Conservation (phyloP, 2,888 invertebrate genomes). For the Metellina segmentata region DNA sequence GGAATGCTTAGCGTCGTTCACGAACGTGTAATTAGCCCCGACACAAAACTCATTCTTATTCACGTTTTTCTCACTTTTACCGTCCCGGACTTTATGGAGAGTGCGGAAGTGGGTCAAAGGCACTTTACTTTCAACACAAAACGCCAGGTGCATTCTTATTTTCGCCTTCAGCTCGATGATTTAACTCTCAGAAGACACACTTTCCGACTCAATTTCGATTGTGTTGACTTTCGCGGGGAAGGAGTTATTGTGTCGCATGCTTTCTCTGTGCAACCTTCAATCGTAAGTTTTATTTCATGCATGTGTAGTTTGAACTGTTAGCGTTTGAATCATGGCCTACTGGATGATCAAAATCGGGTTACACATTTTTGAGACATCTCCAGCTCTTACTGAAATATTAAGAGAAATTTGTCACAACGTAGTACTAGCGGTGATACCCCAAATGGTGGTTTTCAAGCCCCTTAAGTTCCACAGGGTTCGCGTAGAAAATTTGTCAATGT, state of each 20-base stretch:
- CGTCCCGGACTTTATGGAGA: background rate
- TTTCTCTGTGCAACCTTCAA: slow-evolving; percentile 12
- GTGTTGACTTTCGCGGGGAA: background rate
- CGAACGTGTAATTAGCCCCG: slow-evolving; percentile 13
- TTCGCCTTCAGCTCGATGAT: slow-evolving; percentile 7
- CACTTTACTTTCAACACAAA: slow-evolving; percentile 25
- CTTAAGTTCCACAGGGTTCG: no score
- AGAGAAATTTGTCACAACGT: no score
- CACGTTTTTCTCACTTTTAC: slow-evolving; percentile 23
- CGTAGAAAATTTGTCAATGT: no score
- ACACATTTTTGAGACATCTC: no score
- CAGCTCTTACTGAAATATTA: no score
- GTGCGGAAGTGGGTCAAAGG: slow-evolving; percentile 46
- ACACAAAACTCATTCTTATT: slow-evolving; percentile 31
- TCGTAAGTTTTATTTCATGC: background rate
- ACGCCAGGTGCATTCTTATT: background rate
- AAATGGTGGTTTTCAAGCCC: no score
- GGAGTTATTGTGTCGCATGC: background rate
- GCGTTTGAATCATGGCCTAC: no score
- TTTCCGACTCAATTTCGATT: slow-evolving; percentile 21
- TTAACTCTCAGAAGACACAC: slow-evolving; percentile 33
- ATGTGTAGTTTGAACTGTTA: background rate
- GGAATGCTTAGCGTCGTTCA: background rate
- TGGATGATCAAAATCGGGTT: no score
- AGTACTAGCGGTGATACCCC: no score